Conservation (phyloP, 2,888 invertebrate genomes). For the Eurytoma adleriae region DNA sequence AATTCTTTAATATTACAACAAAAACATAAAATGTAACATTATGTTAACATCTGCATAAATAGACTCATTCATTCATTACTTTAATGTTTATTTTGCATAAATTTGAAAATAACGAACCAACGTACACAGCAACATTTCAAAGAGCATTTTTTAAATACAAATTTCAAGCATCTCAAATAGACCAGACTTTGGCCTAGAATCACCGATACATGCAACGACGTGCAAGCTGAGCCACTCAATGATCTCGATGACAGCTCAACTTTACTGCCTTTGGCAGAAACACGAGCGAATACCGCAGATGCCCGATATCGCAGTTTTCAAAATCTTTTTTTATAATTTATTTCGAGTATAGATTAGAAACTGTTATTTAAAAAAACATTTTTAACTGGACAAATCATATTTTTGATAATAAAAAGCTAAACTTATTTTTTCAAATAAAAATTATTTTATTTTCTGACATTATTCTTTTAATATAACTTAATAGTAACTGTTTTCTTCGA, state of each 20-base stretch:
- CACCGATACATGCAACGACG: constrained; percentile 58
- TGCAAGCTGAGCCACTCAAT: constrained; percentile 72
- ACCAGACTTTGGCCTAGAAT: constrained; percentile 52
- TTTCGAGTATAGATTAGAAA: no score
- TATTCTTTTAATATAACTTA: no score
- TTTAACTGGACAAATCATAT: no score
- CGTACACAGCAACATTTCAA: neutral
- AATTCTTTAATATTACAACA: no score
- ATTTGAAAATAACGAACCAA: neutral
- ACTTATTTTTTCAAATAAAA: no score
- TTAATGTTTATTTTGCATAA: neutral
- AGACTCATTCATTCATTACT: neutral
- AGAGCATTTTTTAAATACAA: constrained; percentile 4
- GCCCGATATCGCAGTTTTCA: constrained; percentile 32
- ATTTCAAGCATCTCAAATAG: constrained; percentile 28
- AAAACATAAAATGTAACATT: neutral
- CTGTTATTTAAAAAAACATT: no score
- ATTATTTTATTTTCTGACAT: no score
- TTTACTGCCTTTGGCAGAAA: constrained; percentile 45
- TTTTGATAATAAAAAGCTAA: no score
- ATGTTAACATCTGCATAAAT: neutral
- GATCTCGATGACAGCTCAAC: constrained; percentile 68
- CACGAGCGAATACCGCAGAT: constrained; percentile 8
- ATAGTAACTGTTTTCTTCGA: no score
- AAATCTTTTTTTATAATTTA: no score